Evolutionary conservation across 2,113 vertebrate species (phyloP).

Genomic region (Planiliza haematocheilus): DNA sequence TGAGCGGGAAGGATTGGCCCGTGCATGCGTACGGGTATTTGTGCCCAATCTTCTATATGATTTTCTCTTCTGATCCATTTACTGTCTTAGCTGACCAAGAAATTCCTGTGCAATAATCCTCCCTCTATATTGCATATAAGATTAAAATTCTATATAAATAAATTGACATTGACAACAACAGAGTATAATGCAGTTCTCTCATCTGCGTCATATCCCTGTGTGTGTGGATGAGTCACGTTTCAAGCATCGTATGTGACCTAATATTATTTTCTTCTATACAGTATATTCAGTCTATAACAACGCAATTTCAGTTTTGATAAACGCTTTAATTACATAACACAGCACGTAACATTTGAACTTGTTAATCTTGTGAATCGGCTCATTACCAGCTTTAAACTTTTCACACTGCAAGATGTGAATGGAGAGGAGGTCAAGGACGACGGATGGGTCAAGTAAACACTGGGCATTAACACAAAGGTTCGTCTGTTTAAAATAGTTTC

Average conservation of each 20-base stretch:
- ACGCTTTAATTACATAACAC: neutral
- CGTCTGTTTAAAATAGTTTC: no score
- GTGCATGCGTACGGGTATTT: slow-evolving; percentile 34
- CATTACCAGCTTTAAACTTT: neutral
- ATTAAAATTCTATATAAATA: slow-evolving; percentile 59
- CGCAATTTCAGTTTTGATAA: neutral
- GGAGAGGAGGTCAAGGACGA: neutral
- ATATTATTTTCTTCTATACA: slow-evolving; percentile 2
- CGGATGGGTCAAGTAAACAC: neutral
- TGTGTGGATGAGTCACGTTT: slow-evolving; percentile 32
- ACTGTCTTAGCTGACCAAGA: slow-evolving; percentile 77
- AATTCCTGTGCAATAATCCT: slow-evolving; percentile 68
- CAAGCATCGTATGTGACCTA: neutral
- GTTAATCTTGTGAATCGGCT: neutral
- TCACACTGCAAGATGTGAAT: neutral
- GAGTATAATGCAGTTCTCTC: slow-evolving; percentile 46
- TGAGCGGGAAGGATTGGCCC: slow-evolving; percentile 40
- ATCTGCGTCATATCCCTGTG: slow-evolving; percentile 16
- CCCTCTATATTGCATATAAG: slow-evolving; percentile 32
- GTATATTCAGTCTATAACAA: no score
- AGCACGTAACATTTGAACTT: neutral
- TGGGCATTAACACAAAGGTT: neutral
- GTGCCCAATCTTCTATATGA: slow-evolving; percentile 61
- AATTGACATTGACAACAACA: slow-evolving; percentile 62
- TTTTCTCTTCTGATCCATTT: slow-evolving; percentile 74